Conservation (phyloP, 2,113 vertebrate genomes). For the Ardeotis arabs region DNA sequence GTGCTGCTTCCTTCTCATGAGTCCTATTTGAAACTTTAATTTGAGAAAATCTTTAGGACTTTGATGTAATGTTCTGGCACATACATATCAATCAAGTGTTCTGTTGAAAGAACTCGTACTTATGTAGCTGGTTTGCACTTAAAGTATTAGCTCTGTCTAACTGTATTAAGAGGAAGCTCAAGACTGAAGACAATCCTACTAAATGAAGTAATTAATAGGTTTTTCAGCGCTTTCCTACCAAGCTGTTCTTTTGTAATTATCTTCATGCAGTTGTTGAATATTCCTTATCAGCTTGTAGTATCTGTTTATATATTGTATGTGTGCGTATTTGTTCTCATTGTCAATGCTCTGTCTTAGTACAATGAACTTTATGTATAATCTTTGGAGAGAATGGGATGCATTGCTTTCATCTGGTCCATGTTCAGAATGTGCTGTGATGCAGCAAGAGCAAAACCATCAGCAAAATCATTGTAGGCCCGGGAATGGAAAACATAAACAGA, state of each 20-base stretch:
- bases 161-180: background rate
- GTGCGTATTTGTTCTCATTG: background rate
- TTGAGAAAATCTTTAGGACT: background rate
- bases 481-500: background rate
- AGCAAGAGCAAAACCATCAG: background rate
- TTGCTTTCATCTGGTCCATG: background rate
- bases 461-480: background rate
- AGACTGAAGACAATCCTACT: background rate
- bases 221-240: background rate
- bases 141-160: background rate
- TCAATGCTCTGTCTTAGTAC: background rate
- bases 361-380: background rate
- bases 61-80: background rate
- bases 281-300: background rate
- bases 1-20: background rate
- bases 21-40: background rate
- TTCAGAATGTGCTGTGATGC: background rate
- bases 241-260: background rate
- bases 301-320: background rate
- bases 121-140: background rate
- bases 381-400: background rate
- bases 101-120: background rate
- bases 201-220: background rate
- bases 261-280: background rate
- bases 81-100: background rate